phyloP scores from a whole-genome alignment of 2,113 vertebrate species.

The Mormoops blainvillei region DNA sequence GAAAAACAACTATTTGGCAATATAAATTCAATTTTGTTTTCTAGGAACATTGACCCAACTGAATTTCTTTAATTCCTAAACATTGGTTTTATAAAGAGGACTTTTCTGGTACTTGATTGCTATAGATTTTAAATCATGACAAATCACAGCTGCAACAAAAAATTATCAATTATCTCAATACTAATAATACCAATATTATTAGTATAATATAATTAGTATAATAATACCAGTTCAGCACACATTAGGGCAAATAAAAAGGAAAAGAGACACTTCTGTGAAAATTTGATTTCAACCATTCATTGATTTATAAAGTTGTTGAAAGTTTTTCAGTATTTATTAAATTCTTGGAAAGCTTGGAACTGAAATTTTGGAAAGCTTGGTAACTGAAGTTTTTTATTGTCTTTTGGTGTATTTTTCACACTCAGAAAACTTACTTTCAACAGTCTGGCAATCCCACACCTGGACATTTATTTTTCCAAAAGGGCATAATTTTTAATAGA shows the following conservation, averaged over 20 bases:
- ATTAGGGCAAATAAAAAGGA: too few relatives aligned
- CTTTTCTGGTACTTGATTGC: neutral
- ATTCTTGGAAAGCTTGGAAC: neutral
- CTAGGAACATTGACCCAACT: neutral
- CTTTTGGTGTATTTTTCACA: neutral
- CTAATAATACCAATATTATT: neutral
- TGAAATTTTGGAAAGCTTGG: neutral
- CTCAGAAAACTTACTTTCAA: neutral
- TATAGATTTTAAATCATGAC: neutral
- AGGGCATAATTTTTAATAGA: neutral
- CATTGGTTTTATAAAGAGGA: neutral
- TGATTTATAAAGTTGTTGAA: neutral
- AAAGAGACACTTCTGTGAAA: neutral
- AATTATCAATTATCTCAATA: neutral
- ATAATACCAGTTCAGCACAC: neutral
- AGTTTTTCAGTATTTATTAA: neutral
- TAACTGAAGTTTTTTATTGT: neutral
- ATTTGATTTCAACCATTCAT: neutral
- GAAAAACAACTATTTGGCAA: neutral
- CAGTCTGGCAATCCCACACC: neutral
- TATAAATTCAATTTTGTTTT: neutral
- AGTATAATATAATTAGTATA: too few relatives aligned
- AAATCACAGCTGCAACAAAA: neutral
- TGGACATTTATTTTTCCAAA: neutral
- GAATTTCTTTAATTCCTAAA: neutral